These are phyloP conservation scores for Araneus ventricosus DNA, from an alignment of 1,140 invertebrate genomes.

Conservation along the genomic window DNA sequence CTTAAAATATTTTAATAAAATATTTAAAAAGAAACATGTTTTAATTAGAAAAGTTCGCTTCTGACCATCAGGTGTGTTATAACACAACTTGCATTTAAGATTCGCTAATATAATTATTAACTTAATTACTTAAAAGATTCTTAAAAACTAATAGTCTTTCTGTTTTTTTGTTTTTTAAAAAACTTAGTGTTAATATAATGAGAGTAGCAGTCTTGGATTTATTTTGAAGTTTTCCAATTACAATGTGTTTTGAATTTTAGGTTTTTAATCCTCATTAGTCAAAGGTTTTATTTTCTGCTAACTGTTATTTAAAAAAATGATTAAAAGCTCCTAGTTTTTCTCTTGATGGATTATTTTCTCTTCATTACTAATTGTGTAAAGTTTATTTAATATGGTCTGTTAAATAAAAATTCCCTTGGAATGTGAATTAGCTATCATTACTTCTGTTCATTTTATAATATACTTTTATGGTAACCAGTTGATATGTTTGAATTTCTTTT, in stretches of 20 bases:
- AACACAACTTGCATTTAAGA: neutral
- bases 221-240: neutral
- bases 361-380: too few relatives aligned
- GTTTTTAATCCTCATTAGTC: neutral
- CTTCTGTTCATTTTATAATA: too few relatives aligned
- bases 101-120: too few relatives aligned
- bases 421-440: too few relatives aligned
- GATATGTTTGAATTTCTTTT: neutral
- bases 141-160: too few relatives aligned
- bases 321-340: neutral
- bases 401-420: too few relatives aligned
- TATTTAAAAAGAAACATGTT: neutral
- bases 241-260: neutral
- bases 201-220: conserved; percentile 21
- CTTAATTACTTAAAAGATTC: too few relatives aligned
- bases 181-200: neutral
- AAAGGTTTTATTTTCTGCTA: too few relatives aligned
- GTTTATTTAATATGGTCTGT: too few relatives aligned
- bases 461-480: neutral
- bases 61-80: conserved; percentile 63
- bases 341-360: neutral
- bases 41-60: conserved; percentile 31
- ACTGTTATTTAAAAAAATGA: too few relatives aligned
- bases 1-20: neutral
- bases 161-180: too few relatives aligned